Evolutionary conservation across 2,113 vertebrate species (phyloP), one percentile per base, ranked within the genome.

Genomic region (Neotoma lepida): DNA sequence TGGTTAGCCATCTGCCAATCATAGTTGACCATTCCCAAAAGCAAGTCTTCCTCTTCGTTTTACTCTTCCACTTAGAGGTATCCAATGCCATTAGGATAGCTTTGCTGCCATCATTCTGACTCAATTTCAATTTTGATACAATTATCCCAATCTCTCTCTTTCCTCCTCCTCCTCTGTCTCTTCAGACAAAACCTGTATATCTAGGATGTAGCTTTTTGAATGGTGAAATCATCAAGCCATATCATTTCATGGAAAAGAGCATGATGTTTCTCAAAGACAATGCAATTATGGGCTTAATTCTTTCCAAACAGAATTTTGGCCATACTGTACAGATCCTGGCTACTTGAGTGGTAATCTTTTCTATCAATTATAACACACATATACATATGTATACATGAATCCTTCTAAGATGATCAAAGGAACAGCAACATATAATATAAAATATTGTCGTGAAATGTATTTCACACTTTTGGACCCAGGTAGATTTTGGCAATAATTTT

Each of bases 401-500:
- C 12, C 4, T 90, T 77, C 73, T 76, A 66, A 86, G 51, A 54
- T 78, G 61, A 91, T 1, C 8, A 54, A 73, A 51, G 63, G 86
- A 81, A 89, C 8, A 90, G 51, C 30, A 92, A 86, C 4, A 58
- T 49, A 86, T 86, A 95, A 86, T 95, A 20, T 24, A 71, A 97
- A 96, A 68, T 17, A 82, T 56, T 22, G 80, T 44, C 44, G 39
- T 88, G 46, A 90, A 96, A 84, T 93, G 68, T 2, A 94, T 8
- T 78, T 56, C 28, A 84, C 12, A 87, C 39, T 91, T 92, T 51
- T 51, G 80, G 35, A 68, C 18, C 39, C 58, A 87, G 30, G 46
- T 86, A 96, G 86, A 95, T 49, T 96, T 96, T 94, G 51, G 41
- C 81, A 77, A 39, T 46, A 14, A 81, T 91, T 91, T 95, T 82